phyloP scores from a whole-genome alignment of 1,140 invertebrate species.

The Zaprionus davidi region DNA sequence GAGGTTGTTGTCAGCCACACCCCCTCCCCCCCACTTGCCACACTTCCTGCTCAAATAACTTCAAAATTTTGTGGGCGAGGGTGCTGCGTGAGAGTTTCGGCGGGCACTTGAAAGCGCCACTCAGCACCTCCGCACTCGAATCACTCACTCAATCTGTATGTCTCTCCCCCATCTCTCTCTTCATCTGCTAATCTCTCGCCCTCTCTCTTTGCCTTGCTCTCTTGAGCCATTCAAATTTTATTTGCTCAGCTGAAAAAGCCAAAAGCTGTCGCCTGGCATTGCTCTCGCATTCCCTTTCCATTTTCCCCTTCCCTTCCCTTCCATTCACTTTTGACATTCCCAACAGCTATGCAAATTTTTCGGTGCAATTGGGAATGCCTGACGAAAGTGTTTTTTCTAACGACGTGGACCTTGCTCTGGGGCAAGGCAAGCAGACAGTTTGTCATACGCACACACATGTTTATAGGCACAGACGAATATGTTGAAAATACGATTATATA shows the following conservation, averaged over 20 bases:
- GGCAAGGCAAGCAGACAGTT: not conserved
- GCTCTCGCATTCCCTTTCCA: not conserved
- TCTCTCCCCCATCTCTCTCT: not conserved
- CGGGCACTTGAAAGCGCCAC: slow-evolving; percentile 33
- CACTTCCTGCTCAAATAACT: slow-evolving; percentile 29
- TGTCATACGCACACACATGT: not conserved
- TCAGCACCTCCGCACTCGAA: slow-evolving; percentile 27
- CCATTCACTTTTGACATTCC: slow-evolving; percentile 3
- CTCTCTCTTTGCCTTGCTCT: not conserved
- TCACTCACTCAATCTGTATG: not conserved
- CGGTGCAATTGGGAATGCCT: slow-evolving; percentile 15
- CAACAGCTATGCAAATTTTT: slow-evolving; percentile 18
- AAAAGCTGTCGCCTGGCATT: slow-evolving; percentile 30
- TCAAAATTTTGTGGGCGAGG: slow-evolving; percentile 27
- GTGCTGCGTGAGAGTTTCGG: slow-evolving; percentile 14
- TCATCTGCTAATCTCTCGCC: not conserved
- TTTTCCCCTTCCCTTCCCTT: not conserved
- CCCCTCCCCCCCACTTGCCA: not conserved
- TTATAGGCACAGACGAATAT: slow-evolving; percentile 2
- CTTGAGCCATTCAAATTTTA: slow-evolving; percentile 36
- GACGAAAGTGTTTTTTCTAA: slow-evolving; percentile 25
- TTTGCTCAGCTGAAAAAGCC: slow-evolving; percentile 37
- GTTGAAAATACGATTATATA: slow-evolving; percentile 1
- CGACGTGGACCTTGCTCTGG: slow-evolving; percentile 7
- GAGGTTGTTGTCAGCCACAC: slow-evolving; percentile 3